Percentiles rank a stretch among this genome's conserved stretches.
Conservation (phyloP, 2,113 vertebrate genomes). For the Ptilonorhynchus violaceus region DNA sequence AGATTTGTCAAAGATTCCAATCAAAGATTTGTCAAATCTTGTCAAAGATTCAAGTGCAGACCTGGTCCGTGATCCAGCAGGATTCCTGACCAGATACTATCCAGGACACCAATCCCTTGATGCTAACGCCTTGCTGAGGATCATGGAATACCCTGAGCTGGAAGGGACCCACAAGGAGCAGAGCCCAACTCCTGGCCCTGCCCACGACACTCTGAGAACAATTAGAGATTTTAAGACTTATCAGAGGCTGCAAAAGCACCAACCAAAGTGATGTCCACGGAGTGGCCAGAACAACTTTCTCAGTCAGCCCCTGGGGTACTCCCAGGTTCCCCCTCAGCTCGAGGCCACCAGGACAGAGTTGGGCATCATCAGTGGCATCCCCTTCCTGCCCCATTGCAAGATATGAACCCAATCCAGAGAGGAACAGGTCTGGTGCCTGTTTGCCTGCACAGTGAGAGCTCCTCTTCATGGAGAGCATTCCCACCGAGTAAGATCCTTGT, state of each 20-base stretch:
- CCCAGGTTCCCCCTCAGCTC: neutral
- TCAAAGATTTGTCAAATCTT: no score
- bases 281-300: neutral
- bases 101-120: neutral
- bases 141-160: neutral
- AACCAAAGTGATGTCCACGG: neutral
- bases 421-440: neutral
- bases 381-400: neutral
- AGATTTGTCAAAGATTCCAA: no score
- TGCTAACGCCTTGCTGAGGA: neutral
- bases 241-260: neutral
- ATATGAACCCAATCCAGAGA: neutral
- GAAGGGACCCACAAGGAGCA: neutral
- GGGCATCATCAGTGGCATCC: neutral
- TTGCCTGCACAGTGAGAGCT: neutral
- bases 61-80: neutral
- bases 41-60: neutral
- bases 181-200: neutral
- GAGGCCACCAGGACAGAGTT: fast-evolving
- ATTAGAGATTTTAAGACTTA: neutral
- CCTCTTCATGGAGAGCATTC: neutral
- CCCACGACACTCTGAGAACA: neutral
- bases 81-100: neutral
- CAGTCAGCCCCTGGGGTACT: neutral
- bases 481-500: neutral